These are phyloP conservation scores for Litoditis marina DNA, from an alignment of 2,888 invertebrate genomes.

Conservation along the genomic window DNA sequence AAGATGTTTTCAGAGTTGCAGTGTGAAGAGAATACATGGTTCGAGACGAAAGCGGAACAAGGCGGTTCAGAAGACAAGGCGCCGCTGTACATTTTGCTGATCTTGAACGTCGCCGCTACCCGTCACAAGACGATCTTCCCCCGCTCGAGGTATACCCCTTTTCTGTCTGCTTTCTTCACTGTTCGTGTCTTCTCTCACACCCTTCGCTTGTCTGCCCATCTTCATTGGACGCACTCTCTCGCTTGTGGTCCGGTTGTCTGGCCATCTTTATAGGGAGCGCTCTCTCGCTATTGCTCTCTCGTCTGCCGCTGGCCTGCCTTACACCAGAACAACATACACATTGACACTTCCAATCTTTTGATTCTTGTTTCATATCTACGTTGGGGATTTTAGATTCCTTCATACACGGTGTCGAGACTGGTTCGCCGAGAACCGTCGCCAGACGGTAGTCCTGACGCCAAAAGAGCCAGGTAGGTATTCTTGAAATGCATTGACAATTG, in stretches of 20 bases:
- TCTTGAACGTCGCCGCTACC: no score
- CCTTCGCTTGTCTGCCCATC: slow-evolving; percentile 7
- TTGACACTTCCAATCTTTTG: slow-evolving; percentile 5
- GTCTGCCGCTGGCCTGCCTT: slow-evolving; percentile 6
- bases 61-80: slow-evolving; percentile 1
- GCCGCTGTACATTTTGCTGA: no score
- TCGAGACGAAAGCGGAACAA: slow-evolving; percentile 2
- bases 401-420: slow-evolving; percentile 16
- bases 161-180: no score
- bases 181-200: no score
- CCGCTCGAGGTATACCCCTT: slow-evolving; percentile 17
- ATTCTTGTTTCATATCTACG: slow-evolving; percentile 13
- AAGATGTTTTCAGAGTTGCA: not conserved
- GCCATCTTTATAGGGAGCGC: slow-evolving; percentile 3
- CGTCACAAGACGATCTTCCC: slow-evolving; percentile 20
- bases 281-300: slow-evolving; percentile 8
- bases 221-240: slow-evolving; percentile 2
- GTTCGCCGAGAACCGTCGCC: slow-evolving; percentile 13
- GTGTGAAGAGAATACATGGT: slow-evolving; percentile 5
- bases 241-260: not conserved
- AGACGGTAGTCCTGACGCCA: slow-evolving; percentile 19
- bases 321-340: slow-evolving; percentile 4
- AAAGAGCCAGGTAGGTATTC: slow-evolving; percentile 15
- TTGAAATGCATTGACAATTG: no score
- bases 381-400: slow-evolving; percentile 13